Evolutionary conservation across 2,113 vertebrate genomes (phyloP).

Genomic region (Cariama cristata): DNA sequence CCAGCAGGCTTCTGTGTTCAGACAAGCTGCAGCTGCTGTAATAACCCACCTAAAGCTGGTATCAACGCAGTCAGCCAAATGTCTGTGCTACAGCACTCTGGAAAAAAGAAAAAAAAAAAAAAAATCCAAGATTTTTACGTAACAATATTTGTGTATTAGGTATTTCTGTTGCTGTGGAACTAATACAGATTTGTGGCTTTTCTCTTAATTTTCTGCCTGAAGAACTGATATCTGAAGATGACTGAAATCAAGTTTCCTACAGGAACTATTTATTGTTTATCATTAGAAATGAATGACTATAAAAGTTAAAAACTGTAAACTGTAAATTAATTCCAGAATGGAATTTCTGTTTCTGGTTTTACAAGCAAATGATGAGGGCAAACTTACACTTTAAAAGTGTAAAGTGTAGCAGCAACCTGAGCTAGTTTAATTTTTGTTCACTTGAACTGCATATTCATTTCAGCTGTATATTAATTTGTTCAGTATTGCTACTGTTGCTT

Average conservation of each 20-base stretch:
- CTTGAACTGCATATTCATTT: not conserved
- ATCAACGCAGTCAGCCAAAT: constrained; percentile 15
- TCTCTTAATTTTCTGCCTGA: not conserved
- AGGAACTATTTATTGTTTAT: not conserved
- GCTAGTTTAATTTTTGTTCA: not conserved
- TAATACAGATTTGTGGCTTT: not conserved
- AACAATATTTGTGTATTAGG: not conserved
- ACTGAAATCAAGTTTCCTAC: not conserved
- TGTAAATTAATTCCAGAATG: constrained; percentile 51
- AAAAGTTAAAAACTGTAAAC: constrained; percentile 55
- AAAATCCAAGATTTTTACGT: not conserved
- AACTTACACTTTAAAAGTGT: not conserved
- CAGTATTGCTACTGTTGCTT: not conserved
- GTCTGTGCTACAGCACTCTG: not conserved
- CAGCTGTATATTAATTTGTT: not conserved
- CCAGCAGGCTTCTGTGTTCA: not conserved
- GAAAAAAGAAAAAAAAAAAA: no score
- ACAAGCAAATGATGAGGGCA: not conserved
- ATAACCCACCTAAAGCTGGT: constrained; percentile 39
- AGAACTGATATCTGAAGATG: not conserved
- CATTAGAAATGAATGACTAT: constrained; percentile 49
- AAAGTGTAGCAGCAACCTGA: not conserved
- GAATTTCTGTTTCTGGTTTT: not conserved
- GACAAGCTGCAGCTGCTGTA: constrained; percentile 55
- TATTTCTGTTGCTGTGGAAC: not conserved